Percentiles rank a stretch among this genome's conserved stretches.
phyloP scores from a whole-genome alignment of 2,797 vertebrate species.

The Falco peregrinus region DNA sequence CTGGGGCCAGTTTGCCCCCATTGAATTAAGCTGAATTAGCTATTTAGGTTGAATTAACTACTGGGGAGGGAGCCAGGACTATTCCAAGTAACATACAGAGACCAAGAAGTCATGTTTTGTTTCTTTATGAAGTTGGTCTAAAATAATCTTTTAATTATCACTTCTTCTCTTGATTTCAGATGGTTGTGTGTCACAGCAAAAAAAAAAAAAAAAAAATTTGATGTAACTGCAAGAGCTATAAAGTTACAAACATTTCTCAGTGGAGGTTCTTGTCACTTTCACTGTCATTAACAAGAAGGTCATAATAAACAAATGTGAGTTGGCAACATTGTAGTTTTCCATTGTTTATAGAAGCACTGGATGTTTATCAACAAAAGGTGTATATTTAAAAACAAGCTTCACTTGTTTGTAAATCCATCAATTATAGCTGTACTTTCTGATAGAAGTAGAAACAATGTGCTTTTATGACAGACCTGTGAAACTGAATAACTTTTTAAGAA shows the following conservation, averaged over 20 bases:
- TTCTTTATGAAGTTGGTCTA: neutral
- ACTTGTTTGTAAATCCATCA: neutral
- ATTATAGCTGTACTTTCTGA: neutral
- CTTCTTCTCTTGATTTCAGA: neutral
- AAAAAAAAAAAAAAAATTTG: no score
- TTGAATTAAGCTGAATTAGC: neutral
- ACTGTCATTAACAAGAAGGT: neutral
- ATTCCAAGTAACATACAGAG: neutral
- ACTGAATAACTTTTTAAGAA: neutral
- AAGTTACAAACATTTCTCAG: neutral
- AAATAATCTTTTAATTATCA: neutral
- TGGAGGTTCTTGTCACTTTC: neutral
- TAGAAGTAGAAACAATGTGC: neutral
- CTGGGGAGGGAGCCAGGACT: neutral
- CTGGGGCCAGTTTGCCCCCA: neutral
- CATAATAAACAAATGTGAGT: neutral
- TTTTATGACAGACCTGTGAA: neutral
- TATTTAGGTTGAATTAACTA: neutral
- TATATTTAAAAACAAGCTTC: neutral
- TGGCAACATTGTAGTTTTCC: neutral
- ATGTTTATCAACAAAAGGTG: neutral
- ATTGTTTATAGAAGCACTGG: neutral
- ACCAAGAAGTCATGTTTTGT: neutral
- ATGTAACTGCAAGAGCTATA: neutral
- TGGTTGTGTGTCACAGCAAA: neutral